Evolutionary conservation across 2,888 invertebrate species (phyloP).

Genomic region (Poecilus cupreus): DNA sequence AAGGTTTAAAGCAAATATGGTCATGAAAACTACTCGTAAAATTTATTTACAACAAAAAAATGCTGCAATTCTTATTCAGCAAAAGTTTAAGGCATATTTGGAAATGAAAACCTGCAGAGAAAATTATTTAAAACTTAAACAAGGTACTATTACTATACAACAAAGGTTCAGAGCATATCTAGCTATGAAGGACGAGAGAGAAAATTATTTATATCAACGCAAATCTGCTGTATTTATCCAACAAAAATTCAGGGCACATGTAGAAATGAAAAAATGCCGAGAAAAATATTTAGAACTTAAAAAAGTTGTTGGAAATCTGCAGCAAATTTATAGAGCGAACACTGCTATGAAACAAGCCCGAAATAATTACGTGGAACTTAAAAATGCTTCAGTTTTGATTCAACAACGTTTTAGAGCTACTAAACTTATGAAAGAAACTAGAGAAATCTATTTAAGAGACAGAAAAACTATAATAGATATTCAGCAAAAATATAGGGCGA

Average conservation of each 20-base stretch:
- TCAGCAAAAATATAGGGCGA: slow-evolving; percentile 70
- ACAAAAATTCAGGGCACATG: slow-evolving; percentile 69
- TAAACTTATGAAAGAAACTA: slow-evolving; percentile 66
- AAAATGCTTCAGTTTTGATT: slow-evolving; percentile 68
- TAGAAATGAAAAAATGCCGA: slow-evolving; percentile 61
- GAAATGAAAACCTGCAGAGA: slow-evolving; percentile 66
- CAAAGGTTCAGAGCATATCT: slow-evolving; percentile 20
- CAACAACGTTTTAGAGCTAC: slow-evolving; percentile 68
- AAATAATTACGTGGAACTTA: slow-evolving; percentile 67
- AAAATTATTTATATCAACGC: slow-evolving; percentile 56
- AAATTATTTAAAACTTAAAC: slow-evolving; percentile 23
- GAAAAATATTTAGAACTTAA: slow-evolving; percentile 59
- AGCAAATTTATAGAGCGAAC: slow-evolving; percentile 70
- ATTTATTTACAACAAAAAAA: slow-evolving; percentile 64
- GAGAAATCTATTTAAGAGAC: slow-evolving; percentile 65
- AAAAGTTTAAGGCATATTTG: slow-evolving; percentile 66
- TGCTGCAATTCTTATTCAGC: slow-evolving; percentile 69
- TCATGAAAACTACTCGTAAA: slow-evolving; percentile 65
- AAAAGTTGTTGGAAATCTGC: slow-evolving; percentile 65
- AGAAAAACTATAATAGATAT: slow-evolving; percentile 62
- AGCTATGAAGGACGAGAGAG: slow-evolving; percentile 61
- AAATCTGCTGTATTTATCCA: slow-evolving; percentile 70
- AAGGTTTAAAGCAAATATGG: slow-evolving; percentile 7
- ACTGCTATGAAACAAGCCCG: slow-evolving; percentile 69
- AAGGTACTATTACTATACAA: slow-evolving; percentile 50